Conservation (phyloP, 2,888 invertebrate species). For the Dasypolia templi region DNA sequence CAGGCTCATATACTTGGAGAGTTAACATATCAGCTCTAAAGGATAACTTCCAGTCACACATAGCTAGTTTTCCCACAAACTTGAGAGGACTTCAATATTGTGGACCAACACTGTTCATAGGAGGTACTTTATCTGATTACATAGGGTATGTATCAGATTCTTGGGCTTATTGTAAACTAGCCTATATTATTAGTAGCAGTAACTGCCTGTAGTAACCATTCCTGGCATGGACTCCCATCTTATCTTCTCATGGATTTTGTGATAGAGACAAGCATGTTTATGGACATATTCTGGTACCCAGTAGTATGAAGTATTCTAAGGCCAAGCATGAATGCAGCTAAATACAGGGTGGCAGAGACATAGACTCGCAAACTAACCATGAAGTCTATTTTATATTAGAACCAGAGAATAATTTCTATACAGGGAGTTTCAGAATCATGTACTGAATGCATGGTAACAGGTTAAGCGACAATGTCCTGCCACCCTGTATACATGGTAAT, state of each 20-base stretch:
- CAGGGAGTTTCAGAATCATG: too few relatives aligned
- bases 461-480: too few relatives aligned
- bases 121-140: slow-evolving; percentile 95
- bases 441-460: too few relatives aligned
- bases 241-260: background rate
- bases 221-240: background rate
- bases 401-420: too few relatives aligned
- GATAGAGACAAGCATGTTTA: background rate
- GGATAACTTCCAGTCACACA: slow-evolving; percentile 91
- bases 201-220: background rate
- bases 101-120: slow-evolving; percentile 95
- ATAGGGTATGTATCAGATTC: slow-evolving; percentile 89
- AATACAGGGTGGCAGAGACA: too few relatives aligned
- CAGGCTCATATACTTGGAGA: slow-evolving; percentile 93
- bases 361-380: too few relatives aligned
- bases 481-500: background rate
- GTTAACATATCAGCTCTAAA: slow-evolving; percentile 94
- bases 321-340: background rate
- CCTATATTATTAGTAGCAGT: slow-evolving; percentile 1
- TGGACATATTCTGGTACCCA: background rate
- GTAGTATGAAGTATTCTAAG: background rate
- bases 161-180: slow-evolving; percentile 4
- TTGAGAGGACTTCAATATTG: slow-evolving; percentile 88
- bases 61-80: slow-evolving; percentile 92
- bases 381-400: too few relatives aligned